These are phyloP conservation scores for Hemibagrus wyckioides DNA, from an alignment of 2,113 vertebrate genomes.

Conservation along the genomic window DNA sequence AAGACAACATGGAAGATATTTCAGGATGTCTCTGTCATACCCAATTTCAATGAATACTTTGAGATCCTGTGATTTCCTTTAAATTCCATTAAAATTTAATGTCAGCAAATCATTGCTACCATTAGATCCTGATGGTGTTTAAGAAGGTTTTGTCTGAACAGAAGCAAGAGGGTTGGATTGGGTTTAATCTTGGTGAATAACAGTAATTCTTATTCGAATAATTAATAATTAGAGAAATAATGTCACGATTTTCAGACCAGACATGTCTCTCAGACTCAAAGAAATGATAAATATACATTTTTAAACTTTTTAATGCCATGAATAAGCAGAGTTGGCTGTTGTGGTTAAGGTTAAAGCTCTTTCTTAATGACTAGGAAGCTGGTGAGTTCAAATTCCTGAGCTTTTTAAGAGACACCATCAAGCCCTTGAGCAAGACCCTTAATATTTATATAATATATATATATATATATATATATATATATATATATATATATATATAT, in stretches of 20 bases:
- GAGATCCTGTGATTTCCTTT: background rate
- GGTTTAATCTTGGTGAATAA: background rate
- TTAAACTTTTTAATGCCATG: background rate
- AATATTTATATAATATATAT: background rate
- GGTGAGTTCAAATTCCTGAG: background rate
- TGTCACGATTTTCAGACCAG: background rate
- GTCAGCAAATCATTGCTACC: conserved; percentile 1
- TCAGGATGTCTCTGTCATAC: background rate
- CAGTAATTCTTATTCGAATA: conserved; percentile 1
- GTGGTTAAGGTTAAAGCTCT: background rate
- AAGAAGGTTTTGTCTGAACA: conserved; percentile 5
- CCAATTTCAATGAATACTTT: background rate
- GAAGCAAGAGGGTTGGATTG: background rate
- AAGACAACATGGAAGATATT: background rate
- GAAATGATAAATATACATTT: background rate
- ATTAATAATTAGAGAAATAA: conserved; percentile 22
- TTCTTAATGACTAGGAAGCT: background rate
- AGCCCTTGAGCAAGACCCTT: background rate
- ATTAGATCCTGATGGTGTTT: background rate
- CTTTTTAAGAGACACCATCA: background rate
- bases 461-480: no score
- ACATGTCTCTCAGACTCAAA: background rate
- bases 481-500: no score
- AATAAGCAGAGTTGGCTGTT: background rate
- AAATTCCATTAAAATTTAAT: background rate